Conservation (phyloP, 2,113 vertebrate genomes). For the Bombycilla garrulus region DNA sequence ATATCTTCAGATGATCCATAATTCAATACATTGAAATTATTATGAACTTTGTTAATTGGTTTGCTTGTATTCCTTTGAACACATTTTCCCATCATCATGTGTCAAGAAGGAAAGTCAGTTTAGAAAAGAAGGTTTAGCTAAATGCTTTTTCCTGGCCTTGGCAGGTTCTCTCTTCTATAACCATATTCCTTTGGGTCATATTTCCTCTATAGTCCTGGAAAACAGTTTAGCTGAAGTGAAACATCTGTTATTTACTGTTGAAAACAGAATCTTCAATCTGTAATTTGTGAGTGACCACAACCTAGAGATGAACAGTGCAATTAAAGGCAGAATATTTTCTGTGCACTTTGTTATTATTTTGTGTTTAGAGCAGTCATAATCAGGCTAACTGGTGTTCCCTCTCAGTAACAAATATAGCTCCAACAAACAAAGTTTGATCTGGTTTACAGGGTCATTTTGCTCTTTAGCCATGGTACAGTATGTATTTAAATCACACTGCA, state of each 20-base stretch:
- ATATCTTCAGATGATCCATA: background rate
- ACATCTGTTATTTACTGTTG: conserved; percentile 60
- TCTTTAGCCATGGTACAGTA: background rate
- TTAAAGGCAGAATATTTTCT: conserved; percentile 8
- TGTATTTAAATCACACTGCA: background rate
- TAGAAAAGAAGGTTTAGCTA: conserved; percentile 63
- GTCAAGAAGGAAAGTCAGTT: conserved; percentile 54
- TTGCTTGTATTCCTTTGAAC: conserved; percentile 39
- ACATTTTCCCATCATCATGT: conserved; percentile 50
- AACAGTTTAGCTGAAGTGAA: conserved; percentile 62
- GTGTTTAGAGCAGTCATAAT: conserved; percentile 8
- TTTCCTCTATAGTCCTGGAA: conserved; percentile 58
- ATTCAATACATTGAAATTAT: background rate
- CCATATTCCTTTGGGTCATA: conserved; percentile 35
- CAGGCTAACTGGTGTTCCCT: background rate
- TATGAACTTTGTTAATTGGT: conserved; percentile 37
- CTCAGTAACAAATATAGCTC: background rate
- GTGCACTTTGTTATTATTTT: background rate
- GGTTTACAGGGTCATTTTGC: background rate
- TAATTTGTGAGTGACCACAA: conserved; percentile 48
- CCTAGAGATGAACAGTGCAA: background rate
- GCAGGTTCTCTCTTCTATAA: background rate
- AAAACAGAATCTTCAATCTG: conserved; percentile 39
- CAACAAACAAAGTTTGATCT: background rate
- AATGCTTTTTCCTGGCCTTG: conserved; percentile 44